Base-by-base conservation (phyloP, 2,797 vertebrate species). In the Lagorchestes hirsutus region DNA sequence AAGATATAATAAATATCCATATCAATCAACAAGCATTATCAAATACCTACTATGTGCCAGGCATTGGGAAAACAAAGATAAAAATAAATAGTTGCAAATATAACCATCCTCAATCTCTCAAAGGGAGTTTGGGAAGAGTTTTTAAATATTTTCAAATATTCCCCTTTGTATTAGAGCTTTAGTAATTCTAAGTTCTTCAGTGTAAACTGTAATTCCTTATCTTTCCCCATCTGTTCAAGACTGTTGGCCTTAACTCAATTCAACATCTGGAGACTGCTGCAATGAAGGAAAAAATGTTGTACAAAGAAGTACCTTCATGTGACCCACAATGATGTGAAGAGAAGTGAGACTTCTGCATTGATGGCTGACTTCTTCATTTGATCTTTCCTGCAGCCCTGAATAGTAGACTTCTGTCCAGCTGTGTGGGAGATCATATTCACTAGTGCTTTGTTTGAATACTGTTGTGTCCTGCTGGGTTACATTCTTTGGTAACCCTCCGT, bases 251-350 rank as follows among this genome's bases (percentile, higher is more conserved):
- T 59, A 52, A 93, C 57, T 46, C 54, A 92, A 40, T 50, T 93
- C 46, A 18, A 1, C 27, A 87, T 4, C 54, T 95, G 55, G 9
- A 29, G n/a, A n/a, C 90, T 87, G 57, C 27, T 22, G 92, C 54
- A 82, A 34, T 28, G 5, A 93, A 0, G 29, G 31, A 57, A 54
- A 67, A 55, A 27, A 13, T n/a, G 22, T 24, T 24, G 90, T 57
- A 82, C 87, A 97, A 74, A 54, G 55, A 29, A 92, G 54, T 54
- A 92, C 96, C 46, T 91, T 92, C 31, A 13, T 40, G 40, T 40
- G 92, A n/a, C 62, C 55, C 57, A n/a, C 1, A 6, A 31, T 92
- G 92, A 3, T 67, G 11, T 46, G 94, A 93, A 90, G 95, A 92
- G 28, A 67, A 74, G 91, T 24, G 13, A 90, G 55, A 40, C 90